Evolutionary conservation across 2,113 vertebrate species (phyloP).

Genomic region (Lamprotornis superbus): DNA sequence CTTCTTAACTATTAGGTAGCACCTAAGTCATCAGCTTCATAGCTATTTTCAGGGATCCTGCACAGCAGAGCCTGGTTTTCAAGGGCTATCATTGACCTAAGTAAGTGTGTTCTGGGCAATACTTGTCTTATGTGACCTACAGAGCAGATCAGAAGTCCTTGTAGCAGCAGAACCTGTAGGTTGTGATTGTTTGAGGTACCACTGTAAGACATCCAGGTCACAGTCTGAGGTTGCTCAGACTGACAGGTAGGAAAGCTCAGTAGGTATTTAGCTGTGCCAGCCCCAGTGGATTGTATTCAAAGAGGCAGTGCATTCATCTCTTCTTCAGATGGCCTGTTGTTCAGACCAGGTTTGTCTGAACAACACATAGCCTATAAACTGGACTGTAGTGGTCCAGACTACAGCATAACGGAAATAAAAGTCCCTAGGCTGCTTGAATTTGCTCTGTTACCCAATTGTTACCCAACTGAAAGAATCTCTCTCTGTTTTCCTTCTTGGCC

Average conservation of each 20-base stretch:
- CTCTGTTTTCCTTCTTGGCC: background rate
- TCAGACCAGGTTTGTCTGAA: background rate
- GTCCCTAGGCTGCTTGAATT: background rate
- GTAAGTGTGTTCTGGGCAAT: background rate
- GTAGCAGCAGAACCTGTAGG: background rate
- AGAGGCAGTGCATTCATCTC: background rate
- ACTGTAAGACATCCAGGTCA: background rate
- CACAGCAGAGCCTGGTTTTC: background rate
- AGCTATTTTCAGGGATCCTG: background rate
- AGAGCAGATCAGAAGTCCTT: background rate
- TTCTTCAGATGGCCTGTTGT: background rate
- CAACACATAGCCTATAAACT: background rate
- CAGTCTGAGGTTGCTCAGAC: background rate
- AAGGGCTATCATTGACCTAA: background rate
- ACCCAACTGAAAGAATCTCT: background rate
- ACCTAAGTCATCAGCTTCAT: background rate
- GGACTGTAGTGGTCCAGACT: background rate
- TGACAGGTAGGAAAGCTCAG: background rate
- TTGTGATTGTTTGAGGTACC: background rate
- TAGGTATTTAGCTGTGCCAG: background rate
- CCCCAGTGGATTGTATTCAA: background rate
- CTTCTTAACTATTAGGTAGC: background rate
- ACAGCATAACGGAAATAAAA: background rate
- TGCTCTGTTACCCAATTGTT: background rate
- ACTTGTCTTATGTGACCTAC: background rate